Evolutionary conservation across 2,113 vertebrate species (phyloP).

Genomic region (Coptodon rendalli): DNA sequence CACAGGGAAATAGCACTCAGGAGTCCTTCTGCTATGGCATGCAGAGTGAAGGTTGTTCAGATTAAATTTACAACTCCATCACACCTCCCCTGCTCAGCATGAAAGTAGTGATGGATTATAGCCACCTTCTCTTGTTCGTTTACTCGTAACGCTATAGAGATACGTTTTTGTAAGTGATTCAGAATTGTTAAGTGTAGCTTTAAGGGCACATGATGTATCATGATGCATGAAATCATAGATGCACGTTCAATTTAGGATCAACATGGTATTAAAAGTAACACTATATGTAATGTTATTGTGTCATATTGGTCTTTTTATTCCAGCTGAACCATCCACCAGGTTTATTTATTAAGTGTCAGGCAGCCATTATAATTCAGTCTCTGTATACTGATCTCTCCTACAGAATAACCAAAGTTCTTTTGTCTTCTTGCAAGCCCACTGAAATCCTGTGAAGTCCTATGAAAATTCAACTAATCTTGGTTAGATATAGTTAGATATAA

Average conservation of each 20-base stretch:
- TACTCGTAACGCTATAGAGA: not conserved
- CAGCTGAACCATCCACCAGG: not conserved
- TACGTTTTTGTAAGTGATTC: not conserved
- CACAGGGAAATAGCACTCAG: not conserved
- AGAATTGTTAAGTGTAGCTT: not conserved
- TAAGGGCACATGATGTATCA: not conserved
- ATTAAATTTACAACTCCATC: not conserved
- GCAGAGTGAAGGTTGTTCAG: not conserved
- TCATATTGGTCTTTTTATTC: not conserved
- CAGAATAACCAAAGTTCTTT: constrained; percentile 5
- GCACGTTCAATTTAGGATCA: not conserved
- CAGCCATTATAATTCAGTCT: not conserved
- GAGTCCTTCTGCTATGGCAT: not conserved
- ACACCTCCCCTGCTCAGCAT: not conserved
- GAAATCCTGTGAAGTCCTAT: not conserved
- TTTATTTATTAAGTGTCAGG: not conserved
- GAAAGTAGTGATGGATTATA: not conserved
- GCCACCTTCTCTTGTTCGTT: not conserved
- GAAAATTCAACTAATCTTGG: not conserved
- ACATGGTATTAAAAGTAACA: not conserved
- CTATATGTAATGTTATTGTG: constrained; percentile 1
- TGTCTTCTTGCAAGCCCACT: not conserved
- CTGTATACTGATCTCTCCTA: constrained; percentile 1
- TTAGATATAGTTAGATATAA: not conserved
- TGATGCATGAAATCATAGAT: not conserved